Conservation (phyloP, 2,113 vertebrate genomes). For the Spermophilus dauricus region DNA sequence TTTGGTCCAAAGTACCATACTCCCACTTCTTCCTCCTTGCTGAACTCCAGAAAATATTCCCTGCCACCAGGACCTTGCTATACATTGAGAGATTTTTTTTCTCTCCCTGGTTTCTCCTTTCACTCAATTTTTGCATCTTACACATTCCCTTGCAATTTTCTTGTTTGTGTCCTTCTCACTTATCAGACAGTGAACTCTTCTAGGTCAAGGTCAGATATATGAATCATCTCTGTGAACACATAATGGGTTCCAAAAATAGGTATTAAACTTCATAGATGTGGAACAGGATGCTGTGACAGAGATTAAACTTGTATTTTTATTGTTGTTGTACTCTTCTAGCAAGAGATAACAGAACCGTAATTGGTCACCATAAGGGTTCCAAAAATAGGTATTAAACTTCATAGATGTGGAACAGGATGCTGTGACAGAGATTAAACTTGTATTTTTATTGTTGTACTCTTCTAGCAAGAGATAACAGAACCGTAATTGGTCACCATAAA, state of each 20-base stretch:
- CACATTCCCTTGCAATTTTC: neutral
- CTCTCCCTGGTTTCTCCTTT: neutral
- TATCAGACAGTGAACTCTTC: neutral
- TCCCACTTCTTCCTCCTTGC: neutral
- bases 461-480: slow-evolving; percentile 20
- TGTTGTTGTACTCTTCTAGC: neutral
- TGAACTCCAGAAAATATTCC: neutral
- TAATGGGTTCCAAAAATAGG: neutral
- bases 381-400: neutral
- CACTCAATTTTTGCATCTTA: neutral
- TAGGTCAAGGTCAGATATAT: neutral
- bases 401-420: neutral
- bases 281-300: neutral
- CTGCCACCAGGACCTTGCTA: neutral
- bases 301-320: neutral
- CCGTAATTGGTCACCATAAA: neutral
- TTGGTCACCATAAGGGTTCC: neutral
- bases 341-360: slow-evolving; percentile 1
- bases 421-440: neutral
- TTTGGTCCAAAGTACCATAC: neutral
- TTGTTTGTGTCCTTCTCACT: neutral
- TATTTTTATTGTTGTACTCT: neutral
- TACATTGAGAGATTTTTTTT: neutral
- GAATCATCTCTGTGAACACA: neutral
- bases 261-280: neutral